Conservation (phyloP, 2,797 vertebrate species). For the Arctocebus calabarensis region DNA sequence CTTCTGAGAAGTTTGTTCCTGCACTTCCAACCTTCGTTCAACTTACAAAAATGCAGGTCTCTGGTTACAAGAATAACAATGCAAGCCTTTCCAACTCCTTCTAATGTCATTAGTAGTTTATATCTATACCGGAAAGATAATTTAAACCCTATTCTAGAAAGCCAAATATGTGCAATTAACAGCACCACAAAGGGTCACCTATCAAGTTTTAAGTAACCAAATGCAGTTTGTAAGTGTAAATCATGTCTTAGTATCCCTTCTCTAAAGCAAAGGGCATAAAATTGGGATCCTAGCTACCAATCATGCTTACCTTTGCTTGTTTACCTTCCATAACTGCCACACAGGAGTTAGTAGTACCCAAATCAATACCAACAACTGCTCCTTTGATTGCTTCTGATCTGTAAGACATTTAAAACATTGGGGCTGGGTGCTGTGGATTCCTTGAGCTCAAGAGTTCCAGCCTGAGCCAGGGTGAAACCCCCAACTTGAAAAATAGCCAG, state of each 20-base stretch:
- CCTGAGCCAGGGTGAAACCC: too few species aligned
- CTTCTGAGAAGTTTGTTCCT: background rate
- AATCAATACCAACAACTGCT: constrained; percentile 96
- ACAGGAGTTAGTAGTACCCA: constrained; percentile 99
- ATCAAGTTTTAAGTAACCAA: background rate
- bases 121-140: background rate
- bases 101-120: background rate
- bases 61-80: background rate
- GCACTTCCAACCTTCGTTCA: background rate
- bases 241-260: background rate
- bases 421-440: too few species aligned
- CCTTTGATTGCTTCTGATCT: constrained; percentile 98
- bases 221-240: background rate
- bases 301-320: constrained; percentile 94
- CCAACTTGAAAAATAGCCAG: too few species aligned
- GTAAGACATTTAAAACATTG: constrained; percentile 63
- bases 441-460: too few species aligned
- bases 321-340: constrained; percentile 99
- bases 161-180: constrained; percentile 10
- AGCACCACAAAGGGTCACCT: constrained; percentile 33
- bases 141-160: background rate
- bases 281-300: background rate
- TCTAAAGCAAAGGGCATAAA: background rate
- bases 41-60: background rate
- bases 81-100: background rate